Evolutionary conservation across 1,140 invertebrate species (phyloP), one percentile per base, ranked within the genome.

Genomic region (Drosophila sechellia): DNA sequence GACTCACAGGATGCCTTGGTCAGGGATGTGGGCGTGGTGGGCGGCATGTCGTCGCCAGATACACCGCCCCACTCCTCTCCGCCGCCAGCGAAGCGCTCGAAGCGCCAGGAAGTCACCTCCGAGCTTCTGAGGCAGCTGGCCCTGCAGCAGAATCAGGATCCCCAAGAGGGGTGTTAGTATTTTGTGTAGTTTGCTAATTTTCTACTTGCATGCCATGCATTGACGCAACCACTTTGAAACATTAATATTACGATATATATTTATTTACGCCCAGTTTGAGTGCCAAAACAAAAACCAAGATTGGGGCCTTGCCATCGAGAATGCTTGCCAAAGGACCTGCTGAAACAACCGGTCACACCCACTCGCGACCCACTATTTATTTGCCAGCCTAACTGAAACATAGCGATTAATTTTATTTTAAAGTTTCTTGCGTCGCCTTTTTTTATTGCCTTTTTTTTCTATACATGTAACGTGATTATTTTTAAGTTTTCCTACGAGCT

Each of bases 1-100:
- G 76, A 89, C 52, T 89, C 84, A 87, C 83, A 83, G 57, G 79
- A 84, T 89, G 77, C 79, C 68, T 84, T 87, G 72, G 68, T 60
- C 50, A 84, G 64, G 57, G 84, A 84, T 68, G 84, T 87, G 53
- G 77, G 79, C 54, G 72, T 87, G 52, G 84, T 87, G 35, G 84
- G 79, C 49, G 84, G 64, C 6, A 25, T 66, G 6, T 59, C 78
- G 35, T 74, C 39, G n/a, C 13, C 59, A 15, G 35, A 27, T 2
- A 8, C 61, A 15, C 22, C 31, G 54, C 22, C 65, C 25, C 55
- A 15, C 15, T 37, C 65, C 40, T n/a, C 20, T n/a, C 25, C 34
- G 25, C 35, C 58, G 20, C 55, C 73, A 52, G 57, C 66, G 13
- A 77, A 65, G 57, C 73, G 81, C 69, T 55, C 13, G 27, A 85